Evolutionary conservation across 2,888 invertebrate species (phyloP), one percentile per base, ranked within the genome.

Genomic region (Melanchra persicariae): DNA sequence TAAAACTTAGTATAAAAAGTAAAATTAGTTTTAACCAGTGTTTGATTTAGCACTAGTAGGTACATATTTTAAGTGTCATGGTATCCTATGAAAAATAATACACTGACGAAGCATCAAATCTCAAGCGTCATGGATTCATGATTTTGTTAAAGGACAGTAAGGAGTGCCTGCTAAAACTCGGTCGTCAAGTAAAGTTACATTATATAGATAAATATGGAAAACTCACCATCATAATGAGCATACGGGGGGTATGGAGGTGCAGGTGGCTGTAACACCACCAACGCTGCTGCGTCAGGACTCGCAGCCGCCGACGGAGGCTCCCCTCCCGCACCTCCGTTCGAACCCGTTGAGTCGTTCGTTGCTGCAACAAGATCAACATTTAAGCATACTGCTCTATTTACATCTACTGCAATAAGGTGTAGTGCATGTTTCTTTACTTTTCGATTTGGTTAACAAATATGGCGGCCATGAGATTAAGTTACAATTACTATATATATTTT

Each of bases 261-360:
- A 57, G 96, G 95, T 0, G 96, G 95, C 79, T 96, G 95, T 17
- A 96, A 87, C 49, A 96, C 96, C 12, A 94, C 95, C 70, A 95
- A 88, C 24, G 96, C 95, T 1, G 95, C 95, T 1, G 96, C 95
- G 81, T 95, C 95, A 26, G 95, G 96, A 74, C 95, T 95, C 45
- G 95, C 95, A 0, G 96, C 95, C 1, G 95, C 95, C 1, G 95
- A 95, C 0, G 96, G 95, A 9, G 96, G 96, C 81, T 96, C 96
- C 0, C 93, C 95, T 0, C 93, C 93, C 1, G 92, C 92, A 1
- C 94, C 95, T 0, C 91, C 94, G 55, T 93, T 93, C 0, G 95
- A 95, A 8, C 95, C 95, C 69, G 95, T 95, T 4, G 95, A 95
- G 87, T 96, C 95, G 76, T 95, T 96, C 74, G 95, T 95, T 77